Base-by-base conservation (phyloP, 2,113 vertebrate genomes). In the Pituophis catenifer region DNA sequence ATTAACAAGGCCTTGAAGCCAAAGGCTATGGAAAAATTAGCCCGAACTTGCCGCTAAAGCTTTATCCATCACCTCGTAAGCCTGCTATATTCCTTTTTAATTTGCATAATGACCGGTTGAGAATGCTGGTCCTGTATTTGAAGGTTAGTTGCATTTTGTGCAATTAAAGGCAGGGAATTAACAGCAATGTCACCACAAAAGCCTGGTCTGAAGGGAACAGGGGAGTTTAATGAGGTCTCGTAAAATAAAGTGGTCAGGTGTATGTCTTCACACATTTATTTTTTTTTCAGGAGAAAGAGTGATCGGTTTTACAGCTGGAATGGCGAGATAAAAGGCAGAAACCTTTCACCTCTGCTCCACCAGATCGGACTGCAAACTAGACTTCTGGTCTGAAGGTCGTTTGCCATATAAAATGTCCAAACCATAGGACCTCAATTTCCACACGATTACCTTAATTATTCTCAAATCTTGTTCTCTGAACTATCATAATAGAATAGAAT, bases 1-100 rank as follows among this genome's bases (percentile, higher is more conserved):
- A 94, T 95, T 96, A 97, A 96, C 81, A 95, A 96, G 96, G 96
- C 91, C 62, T 94, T 86, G 89, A 97, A 96, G 95, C 54, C 90
- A 57, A 96, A 94, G 93, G 95, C 94, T 92, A 94, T 91, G 90
- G 93, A 95, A 94, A 95, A 96, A 95, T 95, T 92, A 96, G 85
- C 81, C 91, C 88, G 93, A 94, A 92, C 92, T 86, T 95, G 52
- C 62, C 96, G 59, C 87, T 95, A 92, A 81, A 57, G 62, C 86
- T 96, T 95, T 91, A 95, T 88, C 89, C 62, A 2, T 85, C 92
- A 95, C 55, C 75, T 95, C 44, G 38, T 89, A 53, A 92, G 53
- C 89, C 50, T 17, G 89, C 58, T 44, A 89, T 19, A 93, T 57
- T 89, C 57, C 59, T 59, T 91, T 92, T 88, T 93, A 91, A 95